phyloP scores from a whole-genome alignment of 2,113 vertebrate genomes.

The Xenotilapia caudafasciata region DNA sequence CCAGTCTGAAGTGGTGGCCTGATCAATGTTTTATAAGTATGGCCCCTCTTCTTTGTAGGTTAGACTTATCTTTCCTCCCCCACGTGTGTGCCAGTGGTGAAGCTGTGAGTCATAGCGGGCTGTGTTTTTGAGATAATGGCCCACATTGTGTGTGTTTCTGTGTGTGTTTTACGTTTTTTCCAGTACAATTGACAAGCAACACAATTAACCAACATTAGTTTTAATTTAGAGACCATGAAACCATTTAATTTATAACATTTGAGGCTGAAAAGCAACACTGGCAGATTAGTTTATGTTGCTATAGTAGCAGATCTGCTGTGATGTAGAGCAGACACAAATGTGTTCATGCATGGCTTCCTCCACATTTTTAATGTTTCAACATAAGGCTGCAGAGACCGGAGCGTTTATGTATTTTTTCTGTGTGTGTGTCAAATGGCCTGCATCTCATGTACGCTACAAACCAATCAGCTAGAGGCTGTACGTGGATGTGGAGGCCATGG shows the following conservation, averaged over 20 bases:
- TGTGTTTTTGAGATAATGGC: constrained; percentile 46
- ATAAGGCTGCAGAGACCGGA: neutral
- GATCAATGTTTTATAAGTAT: constrained; percentile 58
- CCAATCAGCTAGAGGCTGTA: neutral
- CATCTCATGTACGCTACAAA: neutral
- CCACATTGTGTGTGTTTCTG: constrained; percentile 13
- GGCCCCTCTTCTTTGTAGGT: constrained; percentile 30
- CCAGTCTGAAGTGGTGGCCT: neutral
- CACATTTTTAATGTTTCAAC: neutral
- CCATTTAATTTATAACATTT: neutral
- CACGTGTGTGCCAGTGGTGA: constrained; percentile 30
- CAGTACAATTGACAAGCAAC: neutral
- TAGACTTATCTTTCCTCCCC: constrained; percentile 43
- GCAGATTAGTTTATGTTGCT: constrained; percentile 1
- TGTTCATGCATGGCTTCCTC: neutral
- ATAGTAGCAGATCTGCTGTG: neutral
- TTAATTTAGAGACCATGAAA: neutral
- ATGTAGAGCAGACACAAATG: neutral
- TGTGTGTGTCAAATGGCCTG: neutral
- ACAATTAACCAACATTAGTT: neutral
- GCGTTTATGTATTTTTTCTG: neutral
- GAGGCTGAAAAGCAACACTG: neutral
- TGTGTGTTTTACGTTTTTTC: neutral
- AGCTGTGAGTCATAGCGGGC: constrained; percentile 19
- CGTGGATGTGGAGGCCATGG: fast-evolving